A percentile compares a stretch with the other conserved stretches of the same genome.
Evolutionary conservation across 2,888 invertebrate genomes (phyloP).

Genomic region (Cosmia pyralina): DNA sequence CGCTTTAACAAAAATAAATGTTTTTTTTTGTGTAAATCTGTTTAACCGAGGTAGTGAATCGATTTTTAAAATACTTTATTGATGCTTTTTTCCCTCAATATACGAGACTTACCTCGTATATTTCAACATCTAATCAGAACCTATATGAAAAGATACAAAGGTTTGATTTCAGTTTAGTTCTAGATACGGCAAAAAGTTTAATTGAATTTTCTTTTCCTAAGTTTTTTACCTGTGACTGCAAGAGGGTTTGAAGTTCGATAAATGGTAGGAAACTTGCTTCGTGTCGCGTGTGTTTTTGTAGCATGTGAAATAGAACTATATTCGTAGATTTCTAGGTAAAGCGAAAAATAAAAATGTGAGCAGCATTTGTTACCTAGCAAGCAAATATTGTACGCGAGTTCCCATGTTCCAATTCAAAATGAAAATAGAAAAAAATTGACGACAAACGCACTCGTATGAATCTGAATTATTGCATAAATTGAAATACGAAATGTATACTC

Average conservation of each 20-base stretch:
- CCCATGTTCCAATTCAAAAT: not conserved
- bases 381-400: not conserved
- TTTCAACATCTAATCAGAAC: not conserved
- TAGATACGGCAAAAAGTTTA: slow-evolving; percentile 25
- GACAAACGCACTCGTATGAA: not conserved
- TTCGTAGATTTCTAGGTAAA: too few relatives aligned
- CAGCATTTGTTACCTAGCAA: not conserved
- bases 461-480: slow-evolving; percentile 14
- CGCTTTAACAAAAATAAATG: not conserved
- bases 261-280: not conserved
- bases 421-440: not conserved
- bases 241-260: not conserved
- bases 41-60: not conserved
- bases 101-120: not conserved
- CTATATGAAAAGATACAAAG: not conserved
- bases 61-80: not conserved
- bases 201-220: slow-evolving; percentile 10
- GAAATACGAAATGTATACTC: too few relatives aligned
- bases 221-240: not conserved
- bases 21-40: not conserved
- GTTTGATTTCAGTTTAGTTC: not conserved
- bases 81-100: not conserved
- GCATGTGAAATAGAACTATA: not conserved
- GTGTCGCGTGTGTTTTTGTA: not conserved
- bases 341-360: not conserved